Conservation (phyloP, 2,113 vertebrate species). For the Tupaia chinensis region DNA sequence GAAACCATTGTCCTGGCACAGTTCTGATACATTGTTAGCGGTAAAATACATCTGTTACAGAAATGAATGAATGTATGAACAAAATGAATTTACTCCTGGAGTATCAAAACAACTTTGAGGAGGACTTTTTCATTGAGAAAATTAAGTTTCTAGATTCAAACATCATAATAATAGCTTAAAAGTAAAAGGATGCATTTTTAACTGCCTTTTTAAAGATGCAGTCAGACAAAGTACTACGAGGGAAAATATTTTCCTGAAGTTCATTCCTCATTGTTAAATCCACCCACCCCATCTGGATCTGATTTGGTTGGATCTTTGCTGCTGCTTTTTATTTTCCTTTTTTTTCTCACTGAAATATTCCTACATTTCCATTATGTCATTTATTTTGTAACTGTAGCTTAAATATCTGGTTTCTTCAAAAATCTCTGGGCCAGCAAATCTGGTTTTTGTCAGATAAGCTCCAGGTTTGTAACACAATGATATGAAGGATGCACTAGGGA, state of each 20-base stretch:
- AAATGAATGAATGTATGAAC: not conserved
- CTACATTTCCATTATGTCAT: constrained; percentile 63
- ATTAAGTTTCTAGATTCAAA: not conserved
- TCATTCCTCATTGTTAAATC: constrained; percentile 2
- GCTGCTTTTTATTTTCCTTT: constrained; percentile 36
- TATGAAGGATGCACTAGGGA: not conserved
- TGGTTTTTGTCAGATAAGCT: constrained; percentile 41
- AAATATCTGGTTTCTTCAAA: constrained; percentile 65
- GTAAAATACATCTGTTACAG: not conserved
- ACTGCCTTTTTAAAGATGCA: not conserved
- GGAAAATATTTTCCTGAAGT: not conserved
- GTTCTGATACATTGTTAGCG: not conserved
- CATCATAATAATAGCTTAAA: not conserved
- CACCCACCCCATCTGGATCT: constrained; percentile 32
- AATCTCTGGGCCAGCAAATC: constrained; percentile 19
- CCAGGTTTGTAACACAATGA: not conserved
- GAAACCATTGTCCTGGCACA: not conserved
- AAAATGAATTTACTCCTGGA: not conserved
- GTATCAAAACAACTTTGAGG: not conserved
- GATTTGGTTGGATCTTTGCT: constrained; percentile 51
- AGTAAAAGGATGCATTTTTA: not conserved
- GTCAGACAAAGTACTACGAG: not conserved
- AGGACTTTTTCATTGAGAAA: constrained; percentile 2
- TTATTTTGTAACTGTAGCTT: constrained; percentile 62
- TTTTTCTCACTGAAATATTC: constrained; percentile 4